phyloP scores from a whole-genome alignment of 1,140 invertebrate species.

The Caenorhabditis inopinata region DNA sequence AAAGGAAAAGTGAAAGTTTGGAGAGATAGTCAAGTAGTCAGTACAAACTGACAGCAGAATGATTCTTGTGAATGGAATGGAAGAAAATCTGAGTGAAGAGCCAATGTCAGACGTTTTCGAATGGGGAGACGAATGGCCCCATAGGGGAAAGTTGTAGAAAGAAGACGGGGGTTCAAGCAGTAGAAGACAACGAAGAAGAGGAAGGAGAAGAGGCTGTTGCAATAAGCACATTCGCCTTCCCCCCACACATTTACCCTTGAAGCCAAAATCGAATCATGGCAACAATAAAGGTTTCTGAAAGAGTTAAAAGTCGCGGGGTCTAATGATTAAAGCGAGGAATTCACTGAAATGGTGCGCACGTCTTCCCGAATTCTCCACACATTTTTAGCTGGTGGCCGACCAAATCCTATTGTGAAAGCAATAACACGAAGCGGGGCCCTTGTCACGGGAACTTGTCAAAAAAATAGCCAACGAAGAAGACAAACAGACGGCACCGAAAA shows the following conservation, averaged over 20 bases:
- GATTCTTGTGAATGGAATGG: neutral
- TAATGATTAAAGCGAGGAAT: too few relatives aligned
- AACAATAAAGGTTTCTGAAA: neutral
- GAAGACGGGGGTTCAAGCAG: neutral
- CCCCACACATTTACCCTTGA: neutral
- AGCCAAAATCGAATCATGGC: slow-evolving; percentile 25
- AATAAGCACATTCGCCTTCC: neutral
- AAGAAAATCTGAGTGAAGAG: neutral
- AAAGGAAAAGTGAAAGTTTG: too few relatives aligned
- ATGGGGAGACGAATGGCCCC: slow-evolving; percentile 16
- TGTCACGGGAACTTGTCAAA: slow-evolving; percentile 22
- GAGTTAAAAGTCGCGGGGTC: neutral
- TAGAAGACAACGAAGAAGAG: too few relatives aligned
- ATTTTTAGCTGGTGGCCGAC: neutral
- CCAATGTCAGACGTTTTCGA: slow-evolving; percentile 11
- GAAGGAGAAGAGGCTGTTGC: neutral
- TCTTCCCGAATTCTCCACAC: neutral
- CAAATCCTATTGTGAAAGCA: neutral
- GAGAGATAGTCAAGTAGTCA: neutral
- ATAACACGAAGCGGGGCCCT: slow-evolving; percentile 10
- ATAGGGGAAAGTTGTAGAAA: slow-evolving; percentile 4
- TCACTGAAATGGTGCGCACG: too few relatives aligned
- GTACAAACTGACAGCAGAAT: neutral
- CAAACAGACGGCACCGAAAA: neutral
- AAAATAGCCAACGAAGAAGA: neutral